Evolutionary conservation across 2,113 vertebrate genomes (phyloP).

Genomic region (Pterophyllum scalare): DNA sequence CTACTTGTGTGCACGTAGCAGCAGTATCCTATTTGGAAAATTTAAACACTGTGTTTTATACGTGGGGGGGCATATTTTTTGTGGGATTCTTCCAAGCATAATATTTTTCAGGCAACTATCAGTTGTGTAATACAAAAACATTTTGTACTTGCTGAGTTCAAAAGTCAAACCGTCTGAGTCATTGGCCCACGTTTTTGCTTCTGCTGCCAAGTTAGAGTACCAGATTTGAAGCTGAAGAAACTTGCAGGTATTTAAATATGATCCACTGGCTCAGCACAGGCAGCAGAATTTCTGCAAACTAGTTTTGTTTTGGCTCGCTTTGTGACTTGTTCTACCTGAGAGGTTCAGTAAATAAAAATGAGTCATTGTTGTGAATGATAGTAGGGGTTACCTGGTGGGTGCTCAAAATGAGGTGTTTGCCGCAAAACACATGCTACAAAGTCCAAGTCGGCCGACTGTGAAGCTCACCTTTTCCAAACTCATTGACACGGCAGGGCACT

Average conservation of each 20-base stretch:
- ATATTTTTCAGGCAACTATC: neutral
- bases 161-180: slow-evolving; percentile 31
- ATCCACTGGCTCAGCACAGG: neutral
- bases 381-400: neutral
- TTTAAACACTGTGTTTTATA: neutral
- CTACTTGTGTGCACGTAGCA: neutral
- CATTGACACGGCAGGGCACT: neutral
- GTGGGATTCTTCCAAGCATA: neutral
- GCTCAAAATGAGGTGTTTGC: neutral
- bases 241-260: neutral
- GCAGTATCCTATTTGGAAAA: neutral
- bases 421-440: neutral
- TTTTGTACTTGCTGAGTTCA: slow-evolving; percentile 15
- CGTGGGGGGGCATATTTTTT: neutral
- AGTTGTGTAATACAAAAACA: slow-evolving; percentile 15
- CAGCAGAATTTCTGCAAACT: neutral
- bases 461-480: neutral
- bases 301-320: neutral
- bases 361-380: slow-evolving; percentile 19
- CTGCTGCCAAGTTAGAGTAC: slow-evolving; percentile 10
- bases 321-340: neutral
- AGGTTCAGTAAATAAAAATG: slow-evolving; percentile 2
- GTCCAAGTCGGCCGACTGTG: neutral
- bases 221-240: slow-evolving; percentile 3
- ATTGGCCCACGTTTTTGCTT: neutral